Base-by-base conservation (phyloP, 1,140 invertebrate species). In the Brachionus angularis region DNA sequence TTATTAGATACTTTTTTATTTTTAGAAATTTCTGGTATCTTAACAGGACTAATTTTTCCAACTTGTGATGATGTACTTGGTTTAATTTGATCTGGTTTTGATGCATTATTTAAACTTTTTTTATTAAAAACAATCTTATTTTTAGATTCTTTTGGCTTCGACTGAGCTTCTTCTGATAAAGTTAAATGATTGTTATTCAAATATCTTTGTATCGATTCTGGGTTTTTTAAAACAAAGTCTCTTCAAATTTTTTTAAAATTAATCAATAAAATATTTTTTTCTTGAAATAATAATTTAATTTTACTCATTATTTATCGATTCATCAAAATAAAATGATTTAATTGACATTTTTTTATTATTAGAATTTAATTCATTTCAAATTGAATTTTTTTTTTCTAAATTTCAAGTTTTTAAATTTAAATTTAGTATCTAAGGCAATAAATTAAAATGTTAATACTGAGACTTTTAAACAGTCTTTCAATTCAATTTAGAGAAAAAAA, bases 121-220 rank as follows among this genome's bases (percentile, higher is more conserved):
- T 42, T 14, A 42, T 42, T 42, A 14, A 42, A n/a, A n/a, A 42
- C 33, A 4, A 5, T 34, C 4, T 34, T 4, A 34, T 12, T 34
- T 34, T 42, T 42, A 14, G 39, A 42, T 58, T 29, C 27, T 34
- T 39, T 58, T 16, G 16, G 21, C 3, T 39, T 21, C 14, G 23
- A 14, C 16, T 58, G 23, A 8, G 3, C 36, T 14, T 7, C 2
- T 7, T 27, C n/a, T 39, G 23, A 2, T 39, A 39, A 8, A 18
- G 33, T 23, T 10, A 39, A 12, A 39, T 58, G 53, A 58, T 58
- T 58, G n/a, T 58, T 39, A 23, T 58, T 58, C 33, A 58, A 3
- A 14, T 42, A 42, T 3, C 39, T 5, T 42, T 58, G 12, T 39
- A 58, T 5, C 18, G 53, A 5, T 21, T 36, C 12, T 23, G 33